Evolutionary conservation across 1,140 invertebrate genomes (phyloP).

Genomic region (Scylla paramamosain): DNA sequence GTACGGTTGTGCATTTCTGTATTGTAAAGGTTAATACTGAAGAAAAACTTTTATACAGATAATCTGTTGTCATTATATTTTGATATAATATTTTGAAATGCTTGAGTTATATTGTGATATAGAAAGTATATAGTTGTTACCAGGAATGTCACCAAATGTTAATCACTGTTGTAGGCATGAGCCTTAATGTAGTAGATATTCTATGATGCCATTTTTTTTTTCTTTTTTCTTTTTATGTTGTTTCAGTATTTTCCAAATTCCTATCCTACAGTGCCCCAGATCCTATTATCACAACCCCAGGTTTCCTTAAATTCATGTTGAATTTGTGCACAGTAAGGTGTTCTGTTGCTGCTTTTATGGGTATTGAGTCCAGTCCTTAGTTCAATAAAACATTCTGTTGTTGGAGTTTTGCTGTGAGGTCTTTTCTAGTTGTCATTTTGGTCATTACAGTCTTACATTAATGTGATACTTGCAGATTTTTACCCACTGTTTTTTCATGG

Average conservation of each 20-base stretch:
- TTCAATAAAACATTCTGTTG: not conserved
- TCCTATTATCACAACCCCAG: constrained; percentile 7
- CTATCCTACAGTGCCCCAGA: constrained; percentile 61
- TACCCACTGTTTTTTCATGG: too few relatives aligned
- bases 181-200: constrained; percentile 50
- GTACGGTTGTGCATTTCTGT: not conserved
- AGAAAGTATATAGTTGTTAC: constrained; percentile 8
- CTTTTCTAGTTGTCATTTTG: not conserved
- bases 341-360: not conserved
- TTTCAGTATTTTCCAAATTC: constrained; percentile 50
- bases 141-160: constrained; percentile 39
- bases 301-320: constrained; percentile 47
- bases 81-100: not conserved
- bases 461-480: too few relatives aligned
- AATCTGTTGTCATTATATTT: not conserved
- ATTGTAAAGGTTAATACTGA: not conserved
- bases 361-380: not conserved
- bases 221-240: constrained; percentile 33
- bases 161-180: constrained; percentile 56
- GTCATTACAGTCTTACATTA: not conserved
- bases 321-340: constrained; percentile 36
- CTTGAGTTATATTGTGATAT: not conserved
- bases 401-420: not conserved
- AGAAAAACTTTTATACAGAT: not conserved
- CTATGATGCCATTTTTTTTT: constrained; percentile 16